A percentile compares a stretch with the other conserved stretches of the same genome.
Evolutionary conservation across 2,113 vertebrate species (phyloP).

Genomic region (Himantopus leucocephalus): DNA sequence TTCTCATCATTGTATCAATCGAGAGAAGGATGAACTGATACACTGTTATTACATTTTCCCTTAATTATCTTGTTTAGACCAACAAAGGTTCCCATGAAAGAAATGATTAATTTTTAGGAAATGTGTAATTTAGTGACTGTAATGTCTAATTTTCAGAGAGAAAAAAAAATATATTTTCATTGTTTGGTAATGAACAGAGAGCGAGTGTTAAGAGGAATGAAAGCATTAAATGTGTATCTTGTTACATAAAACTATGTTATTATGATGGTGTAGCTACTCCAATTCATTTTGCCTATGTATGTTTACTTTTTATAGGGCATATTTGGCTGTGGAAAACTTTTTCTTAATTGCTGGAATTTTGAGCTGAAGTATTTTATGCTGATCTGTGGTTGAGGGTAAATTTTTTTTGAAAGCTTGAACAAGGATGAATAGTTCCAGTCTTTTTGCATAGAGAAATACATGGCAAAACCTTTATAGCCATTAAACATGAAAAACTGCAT

Average conservation of each 20-base stretch:
- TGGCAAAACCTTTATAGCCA: background rate
- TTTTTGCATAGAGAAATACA: background rate
- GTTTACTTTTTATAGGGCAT: background rate
- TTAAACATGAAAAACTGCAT: background rate
- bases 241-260: background rate
- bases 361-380: constrained; percentile 11
- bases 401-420: background rate
- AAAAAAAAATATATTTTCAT: background rate
- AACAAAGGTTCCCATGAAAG: background rate
- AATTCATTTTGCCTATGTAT: background rate
- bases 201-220: background rate
- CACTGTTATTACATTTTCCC: background rate
- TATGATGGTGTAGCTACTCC: background rate
- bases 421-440: background rate
- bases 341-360: background rate
- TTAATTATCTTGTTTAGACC: background rate
- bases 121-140: background rate
- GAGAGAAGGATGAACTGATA: background rate
- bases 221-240: background rate
- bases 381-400: background rate
- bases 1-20: background rate
- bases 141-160: background rate
- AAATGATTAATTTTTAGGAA: background rate
- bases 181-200: background rate
- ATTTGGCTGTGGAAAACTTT: background rate